Evolutionary conservation across 2,797 vertebrate species (phyloP).

Genomic region (Glyptemys insculpta): DNA sequence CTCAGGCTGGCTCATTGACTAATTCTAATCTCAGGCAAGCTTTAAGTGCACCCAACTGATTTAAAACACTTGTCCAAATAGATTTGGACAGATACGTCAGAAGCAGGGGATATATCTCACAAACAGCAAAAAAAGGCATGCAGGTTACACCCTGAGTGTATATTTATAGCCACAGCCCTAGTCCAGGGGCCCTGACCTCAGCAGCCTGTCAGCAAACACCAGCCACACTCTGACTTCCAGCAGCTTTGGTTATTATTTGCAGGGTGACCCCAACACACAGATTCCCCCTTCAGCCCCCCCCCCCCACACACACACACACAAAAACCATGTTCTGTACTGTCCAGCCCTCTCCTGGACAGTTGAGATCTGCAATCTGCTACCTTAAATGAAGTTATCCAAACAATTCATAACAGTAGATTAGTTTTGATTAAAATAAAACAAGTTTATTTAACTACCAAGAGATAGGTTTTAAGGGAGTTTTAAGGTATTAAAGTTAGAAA

Average conservation of each 20-base stretch:
- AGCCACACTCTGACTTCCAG: neutral
- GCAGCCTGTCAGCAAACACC: neutral
- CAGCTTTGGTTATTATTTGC: neutral
- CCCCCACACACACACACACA: no score
- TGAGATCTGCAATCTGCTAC: neutral
- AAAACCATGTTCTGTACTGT: neutral
- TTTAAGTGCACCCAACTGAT: neutral
- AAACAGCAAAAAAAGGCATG: neutral
- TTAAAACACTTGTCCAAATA: neutral
- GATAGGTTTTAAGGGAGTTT: neutral
- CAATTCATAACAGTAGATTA: neutral
- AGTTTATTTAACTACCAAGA: neutral
- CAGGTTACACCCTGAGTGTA: neutral
- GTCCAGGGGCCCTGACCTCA: neutral
- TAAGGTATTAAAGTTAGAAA: neutral
- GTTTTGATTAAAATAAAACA: neutral
- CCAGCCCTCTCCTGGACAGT: neutral
- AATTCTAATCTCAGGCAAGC: neutral
- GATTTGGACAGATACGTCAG: neutral
- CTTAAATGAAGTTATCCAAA: neutral
- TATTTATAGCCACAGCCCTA: neutral
- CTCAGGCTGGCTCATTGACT: neutral
- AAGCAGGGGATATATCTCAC: neutral
- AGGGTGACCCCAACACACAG: neutral
- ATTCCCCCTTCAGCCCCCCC: neutral